phyloP scores from a whole-genome alignment of 2,797 vertebrate species.

The Chiroxiphia lanceolata region DNA sequence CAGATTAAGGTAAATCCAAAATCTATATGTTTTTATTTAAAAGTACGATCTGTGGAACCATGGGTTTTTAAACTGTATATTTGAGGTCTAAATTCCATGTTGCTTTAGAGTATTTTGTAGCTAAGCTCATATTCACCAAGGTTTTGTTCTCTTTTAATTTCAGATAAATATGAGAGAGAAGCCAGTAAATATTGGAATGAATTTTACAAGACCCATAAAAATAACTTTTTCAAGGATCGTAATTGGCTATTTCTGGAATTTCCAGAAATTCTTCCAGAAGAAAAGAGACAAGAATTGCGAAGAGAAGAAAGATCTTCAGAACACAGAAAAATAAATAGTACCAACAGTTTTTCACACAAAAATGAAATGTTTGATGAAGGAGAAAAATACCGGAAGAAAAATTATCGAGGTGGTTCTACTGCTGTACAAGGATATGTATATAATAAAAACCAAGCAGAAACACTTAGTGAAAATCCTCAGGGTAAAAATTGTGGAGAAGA shows the following conservation, averaged over 20 bases:
- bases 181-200: slow-evolving; percentile 88
- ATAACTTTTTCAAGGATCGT: slow-evolving; percentile 94
- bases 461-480: not conserved
- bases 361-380: not conserved
- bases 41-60: not conserved
- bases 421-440: not conserved
- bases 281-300: slow-evolving; percentile 41
- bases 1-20: not conserved
- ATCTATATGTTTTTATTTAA: not conserved
- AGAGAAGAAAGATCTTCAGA: not conserved
- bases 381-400: slow-evolving; percentile 12
- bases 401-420: not conserved
- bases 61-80: not conserved
- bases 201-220: slow-evolving; percentile 89
- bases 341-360: not conserved
- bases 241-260: slow-evolving; percentile 88
- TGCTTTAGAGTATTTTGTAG: not conserved
- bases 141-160: slow-evolving; percentile 31
- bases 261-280: slow-evolving; percentile 87
- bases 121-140: not conserved
- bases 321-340: not conserved
- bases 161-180: slow-evolving; percentile 86
- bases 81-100: not conserved
- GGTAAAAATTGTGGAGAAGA: slow-evolving; percentile 11
- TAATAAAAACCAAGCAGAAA: not conserved